These are phyloP conservation scores for Bombus consobrinus DNA, from an alignment of 1,140 invertebrate genomes.

Conservation along the genomic window DNA sequence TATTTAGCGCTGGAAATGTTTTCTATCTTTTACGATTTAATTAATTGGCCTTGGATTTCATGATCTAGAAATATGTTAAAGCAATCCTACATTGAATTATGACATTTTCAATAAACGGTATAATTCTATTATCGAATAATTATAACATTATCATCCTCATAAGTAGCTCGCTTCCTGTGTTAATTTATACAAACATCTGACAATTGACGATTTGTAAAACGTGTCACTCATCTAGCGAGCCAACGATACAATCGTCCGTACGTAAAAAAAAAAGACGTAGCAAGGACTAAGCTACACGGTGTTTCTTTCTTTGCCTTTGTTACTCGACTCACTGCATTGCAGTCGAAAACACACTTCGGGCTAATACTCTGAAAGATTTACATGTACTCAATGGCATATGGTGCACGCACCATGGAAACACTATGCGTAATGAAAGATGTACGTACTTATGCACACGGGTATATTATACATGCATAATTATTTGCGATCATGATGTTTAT, in stretches of 20 bases:
- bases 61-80: too few species aligned
- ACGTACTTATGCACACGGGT: not conserved
- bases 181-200: not conserved
- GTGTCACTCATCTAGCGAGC: too few species aligned
- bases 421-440: not conserved
- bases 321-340: not conserved
- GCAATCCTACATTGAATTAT: too few species aligned
- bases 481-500: slow-evolving; percentile 30
- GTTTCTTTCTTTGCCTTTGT: not conserved
- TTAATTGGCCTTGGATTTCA: too few species aligned
- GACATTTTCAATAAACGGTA: too few species aligned
- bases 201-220: not conserved
- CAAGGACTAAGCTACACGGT: not conserved
- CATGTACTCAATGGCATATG: not conserved
- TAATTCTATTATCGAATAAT: too few species aligned
- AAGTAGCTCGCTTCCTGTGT: not conserved
- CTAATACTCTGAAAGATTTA: not conserved
- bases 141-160: too few species aligned
- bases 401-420: not conserved
- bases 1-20: too few species aligned
- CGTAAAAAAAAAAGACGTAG: not conserved
- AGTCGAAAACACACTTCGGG: not conserved
- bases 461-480: slow-evolving; percentile 6
- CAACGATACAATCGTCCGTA: not conserved
- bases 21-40: too few species aligned